Base-by-base conservation (phyloP, 2,797 vertebrate species). In the Macroramphosus scolopax region DNA sequence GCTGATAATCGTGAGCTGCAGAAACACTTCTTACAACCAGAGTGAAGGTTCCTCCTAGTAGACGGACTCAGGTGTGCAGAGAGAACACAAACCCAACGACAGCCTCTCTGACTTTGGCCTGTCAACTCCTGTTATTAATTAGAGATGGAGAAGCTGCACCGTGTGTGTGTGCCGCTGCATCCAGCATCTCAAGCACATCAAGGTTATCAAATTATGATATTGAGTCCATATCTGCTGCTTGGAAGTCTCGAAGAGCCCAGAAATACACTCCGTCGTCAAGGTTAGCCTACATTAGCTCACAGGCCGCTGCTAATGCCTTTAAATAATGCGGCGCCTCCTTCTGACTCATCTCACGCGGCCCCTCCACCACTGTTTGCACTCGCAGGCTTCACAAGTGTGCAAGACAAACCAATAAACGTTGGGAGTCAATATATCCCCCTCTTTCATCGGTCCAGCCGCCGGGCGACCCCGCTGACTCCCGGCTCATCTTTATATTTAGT, bases 401-500 rank as follows among this genome's bases (percentile, higher is more conserved):
- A 51, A 72, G 62, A 52, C 64, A 61, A 40, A 70, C 59, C 59
- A 43, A 70, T 72, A 60, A 74, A 70, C 4, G 6, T 0, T 11
- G 17, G 2, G 40, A 50, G 75, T 55, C 71, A 68, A 73, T 68
- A 71, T 74, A 54, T 3, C 39, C 51, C 17, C 17, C 31, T n/a
- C 44, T 44, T 49, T 48, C 55, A 62, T 49, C 36, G 17, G 13
- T 14, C 31, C 16, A 45, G 47, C 38, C 54, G 14, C 45, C 63
- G 30, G 8, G 53, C 15, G 42, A 68, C 77, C 83, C 46, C 48
- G 1, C 34, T 61, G 72, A 72, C 78, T 65, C 39, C 57, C 13
- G 39, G 25, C 66, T 54, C 52, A 2, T 63, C 56, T 74, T 72
- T 73, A 78, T 73, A 83, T 83, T 77, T 84, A 81, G 76, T 61